Evolutionary conservation across 2,797 vertebrate species (phyloP).

Genomic region (Pipistrellus nathusii): DNA sequence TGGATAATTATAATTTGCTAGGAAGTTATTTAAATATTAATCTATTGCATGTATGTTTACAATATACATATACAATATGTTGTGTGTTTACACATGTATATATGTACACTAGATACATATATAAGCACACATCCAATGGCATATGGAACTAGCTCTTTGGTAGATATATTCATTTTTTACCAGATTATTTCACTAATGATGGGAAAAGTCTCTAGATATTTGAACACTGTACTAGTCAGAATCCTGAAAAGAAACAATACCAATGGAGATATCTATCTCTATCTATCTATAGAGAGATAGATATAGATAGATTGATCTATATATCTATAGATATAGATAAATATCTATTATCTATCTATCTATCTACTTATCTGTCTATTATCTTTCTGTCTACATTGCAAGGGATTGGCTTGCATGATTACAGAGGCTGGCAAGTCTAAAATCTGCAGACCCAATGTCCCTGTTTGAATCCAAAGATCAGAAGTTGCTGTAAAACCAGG

Average conservation of each 20-base stretch:
- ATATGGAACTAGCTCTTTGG: neutral
- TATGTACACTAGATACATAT: neutral
- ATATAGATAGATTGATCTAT: neutral
- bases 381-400: neutral
- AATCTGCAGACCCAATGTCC: neutral
- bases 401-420: neutral
- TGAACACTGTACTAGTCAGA: neutral
- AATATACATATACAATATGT: neutral
- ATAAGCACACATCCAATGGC: neutral
- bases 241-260: neutral
- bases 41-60: neutral
- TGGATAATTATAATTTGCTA: neutral
- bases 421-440: neutral
- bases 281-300: neutral
- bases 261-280: neutral
- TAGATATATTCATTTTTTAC: neutral
- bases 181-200: neutral
- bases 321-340: neutral
- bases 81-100: neutral
- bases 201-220: neutral
- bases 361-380: neutral
- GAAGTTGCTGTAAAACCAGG: neutral
- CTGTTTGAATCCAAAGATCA: neutral
- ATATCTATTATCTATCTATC: neutral
- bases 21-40: slow-evolving; percentile 22